These are phyloP conservation scores for Acinonyx jubatus DNA, from an alignment of 2,113 vertebrate genomes.

Conservation along the genomic window DNA sequence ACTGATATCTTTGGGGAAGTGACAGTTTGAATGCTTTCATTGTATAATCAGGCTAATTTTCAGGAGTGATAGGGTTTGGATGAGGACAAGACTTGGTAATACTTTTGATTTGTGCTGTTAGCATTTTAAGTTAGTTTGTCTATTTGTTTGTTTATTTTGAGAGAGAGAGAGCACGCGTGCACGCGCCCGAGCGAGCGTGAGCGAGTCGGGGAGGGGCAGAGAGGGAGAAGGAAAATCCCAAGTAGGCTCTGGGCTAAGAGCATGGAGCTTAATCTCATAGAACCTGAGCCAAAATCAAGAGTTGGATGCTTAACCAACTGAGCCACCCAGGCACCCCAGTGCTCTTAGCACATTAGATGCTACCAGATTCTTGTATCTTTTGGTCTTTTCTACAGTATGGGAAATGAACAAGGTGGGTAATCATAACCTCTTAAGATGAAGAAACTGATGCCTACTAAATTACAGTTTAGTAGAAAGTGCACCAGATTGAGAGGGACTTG, in stretches of 20 bases:
- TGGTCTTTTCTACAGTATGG: background rate
- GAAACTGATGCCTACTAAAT: background rate
- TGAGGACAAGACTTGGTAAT: background rate
- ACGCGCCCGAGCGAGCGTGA: too few relatives aligned
- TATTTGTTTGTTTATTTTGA: too few relatives aligned
- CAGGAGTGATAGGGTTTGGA: background rate
- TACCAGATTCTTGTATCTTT: background rate
- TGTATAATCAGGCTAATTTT: slow-evolving; percentile 21
- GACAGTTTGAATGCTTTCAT: background rate
- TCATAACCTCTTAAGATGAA: slow-evolving; percentile 32
- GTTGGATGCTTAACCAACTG: too few relatives aligned
- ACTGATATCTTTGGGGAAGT: background rate
- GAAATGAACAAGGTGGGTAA: background rate
- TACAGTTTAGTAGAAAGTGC: slow-evolving; percentile 19
- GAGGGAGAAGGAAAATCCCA: too few relatives aligned
- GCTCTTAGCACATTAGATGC: background rate
- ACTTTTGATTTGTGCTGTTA: background rate
- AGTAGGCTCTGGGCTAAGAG: too few relatives aligned
- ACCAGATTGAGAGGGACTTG: background rate
- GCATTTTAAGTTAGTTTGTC: background rate
- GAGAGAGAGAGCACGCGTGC: too few relatives aligned
- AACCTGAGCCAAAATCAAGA: too few relatives aligned
- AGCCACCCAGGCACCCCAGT: background rate
- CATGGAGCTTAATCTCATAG: too few relatives aligned
- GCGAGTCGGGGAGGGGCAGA: too few relatives aligned